These are phyloP conservation scores for Apis dorsata DNA, from an alignment of 1,140 invertebrate genomes.

Conservation along the genomic window DNA sequence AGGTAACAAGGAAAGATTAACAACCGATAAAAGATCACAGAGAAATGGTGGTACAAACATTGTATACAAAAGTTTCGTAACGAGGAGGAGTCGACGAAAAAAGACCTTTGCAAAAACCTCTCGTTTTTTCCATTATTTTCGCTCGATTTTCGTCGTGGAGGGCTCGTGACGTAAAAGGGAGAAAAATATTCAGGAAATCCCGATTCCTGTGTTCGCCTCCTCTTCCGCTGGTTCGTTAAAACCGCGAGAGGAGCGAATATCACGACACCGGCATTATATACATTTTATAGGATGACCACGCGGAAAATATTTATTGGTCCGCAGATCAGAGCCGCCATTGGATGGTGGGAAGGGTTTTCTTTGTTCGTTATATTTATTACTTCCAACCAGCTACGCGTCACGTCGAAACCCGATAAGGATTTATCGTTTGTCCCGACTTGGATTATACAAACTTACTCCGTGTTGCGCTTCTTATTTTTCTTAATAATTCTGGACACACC, in stretches of 20 bases:
- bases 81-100: too few species aligned
- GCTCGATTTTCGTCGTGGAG: background rate
- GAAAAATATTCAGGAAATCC: background rate
- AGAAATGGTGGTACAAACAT: too few species aligned
- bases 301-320: conserved; percentile 55
- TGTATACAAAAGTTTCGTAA: too few species aligned
- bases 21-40: too few species aligned
- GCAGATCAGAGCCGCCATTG: background rate
- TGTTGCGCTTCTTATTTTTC: background rate
- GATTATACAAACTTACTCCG: background rate
- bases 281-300: conserved; percentile 23
- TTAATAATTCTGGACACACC: conserved; percentile 17
- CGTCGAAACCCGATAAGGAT: conserved; percentile 51
- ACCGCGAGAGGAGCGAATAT: background rate
- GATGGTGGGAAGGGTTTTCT: background rate
- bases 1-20: too few species aligned
- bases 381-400: background rate
- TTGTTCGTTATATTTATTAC: conserved; percentile 56
- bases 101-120: too few species aligned
- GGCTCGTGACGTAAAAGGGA: too few species aligned
- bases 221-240: background rate
- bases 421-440: conserved; percentile 36
- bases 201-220: background rate
- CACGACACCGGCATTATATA: background rate
- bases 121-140: too few species aligned